Evolutionary conservation across 2,797 vertebrate species (phyloP).

Genomic region (Linurgus olivaceus): DNA sequence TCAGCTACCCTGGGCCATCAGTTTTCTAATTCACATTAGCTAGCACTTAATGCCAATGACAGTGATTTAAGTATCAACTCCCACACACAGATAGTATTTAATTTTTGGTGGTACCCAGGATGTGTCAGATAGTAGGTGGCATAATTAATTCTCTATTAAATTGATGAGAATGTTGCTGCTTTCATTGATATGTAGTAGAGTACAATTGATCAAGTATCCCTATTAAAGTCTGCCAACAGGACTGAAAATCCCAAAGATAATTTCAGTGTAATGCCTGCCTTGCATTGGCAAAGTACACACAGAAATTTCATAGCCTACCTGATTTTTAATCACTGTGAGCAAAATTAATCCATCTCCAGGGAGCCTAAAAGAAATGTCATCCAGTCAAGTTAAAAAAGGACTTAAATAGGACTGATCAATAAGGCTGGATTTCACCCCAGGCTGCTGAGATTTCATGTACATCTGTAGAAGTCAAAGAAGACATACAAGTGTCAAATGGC

Average conservation of each 20-base stretch:
- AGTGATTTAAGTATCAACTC: background rate
- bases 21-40: background rate
- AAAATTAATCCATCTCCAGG: background rate
- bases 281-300: background rate
- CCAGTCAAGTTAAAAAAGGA: background rate
- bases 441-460: background rate
- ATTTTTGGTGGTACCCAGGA: background rate
- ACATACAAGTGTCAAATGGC: background rate
- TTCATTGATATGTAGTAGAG: background rate
- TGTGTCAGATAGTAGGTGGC: background rate
- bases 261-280: background rate
- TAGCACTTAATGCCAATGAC: background rate
- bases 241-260: background rate
- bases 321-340: background rate
- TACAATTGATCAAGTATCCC: background rate
- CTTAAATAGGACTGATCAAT: background rate
- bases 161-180: background rate
- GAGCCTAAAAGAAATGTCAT: background rate
- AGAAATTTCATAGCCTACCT: background rate
- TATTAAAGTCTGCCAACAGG: background rate
- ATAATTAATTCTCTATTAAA: background rate
- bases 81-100: background rate
- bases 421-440: background rate
- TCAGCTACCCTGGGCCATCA: background rate
- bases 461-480: background rate